Base-by-base conservation (phyloP, 2,113 vertebrate species). In the Gobio gobio region DNA sequence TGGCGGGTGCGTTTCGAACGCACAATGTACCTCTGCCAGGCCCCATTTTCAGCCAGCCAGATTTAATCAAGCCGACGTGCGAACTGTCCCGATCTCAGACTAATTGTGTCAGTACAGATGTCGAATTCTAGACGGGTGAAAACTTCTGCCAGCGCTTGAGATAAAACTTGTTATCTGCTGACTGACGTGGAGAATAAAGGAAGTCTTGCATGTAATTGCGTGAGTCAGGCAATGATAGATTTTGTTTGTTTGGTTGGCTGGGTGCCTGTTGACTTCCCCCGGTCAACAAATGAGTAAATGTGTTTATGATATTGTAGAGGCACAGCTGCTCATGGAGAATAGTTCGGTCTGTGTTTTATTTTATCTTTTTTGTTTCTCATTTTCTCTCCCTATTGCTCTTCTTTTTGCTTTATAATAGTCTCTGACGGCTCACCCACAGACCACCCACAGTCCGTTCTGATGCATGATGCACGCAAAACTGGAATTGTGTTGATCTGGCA, bases 51-150 rank as follows among this genome's bases (percentile, higher is more conserved):
- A 79, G 20, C 22, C 64, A 66, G 43, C 82, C 58, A 51, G 82
- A 79, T 80, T 84, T 84, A 87, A 84, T 87, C 82, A 87, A 79
- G 54, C 58, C 33, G 58, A 45, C 56, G 18, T 43, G 56, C 49
- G 56, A 84, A 84, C 66, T 56, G 86, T 74, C 33, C 58, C 24
- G 29, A 70, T 79, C 56, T 83, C 51, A 36, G 63, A 16, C 54
- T 80, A 84, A 84, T 84, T 74, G 75, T 49, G 26, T 75, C 61
- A 40, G 63, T 64, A 74, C 85, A 86, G 85, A 76, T 81, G 68
- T 74, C 22, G 26, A 56, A 40, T 63, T 81, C 58, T 73, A 73
- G 43, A 75, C 4, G 29, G 78, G 26, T n/a, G 54, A 59, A 64
- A 86, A 49, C 13, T 73, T 66, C 68, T 47, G 58, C 72, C 68